Evolutionary conservation across 2,888 invertebrate species (phyloP), one percentile per base, ranked within the genome.

Genomic region (Junonia oenone): DNA sequence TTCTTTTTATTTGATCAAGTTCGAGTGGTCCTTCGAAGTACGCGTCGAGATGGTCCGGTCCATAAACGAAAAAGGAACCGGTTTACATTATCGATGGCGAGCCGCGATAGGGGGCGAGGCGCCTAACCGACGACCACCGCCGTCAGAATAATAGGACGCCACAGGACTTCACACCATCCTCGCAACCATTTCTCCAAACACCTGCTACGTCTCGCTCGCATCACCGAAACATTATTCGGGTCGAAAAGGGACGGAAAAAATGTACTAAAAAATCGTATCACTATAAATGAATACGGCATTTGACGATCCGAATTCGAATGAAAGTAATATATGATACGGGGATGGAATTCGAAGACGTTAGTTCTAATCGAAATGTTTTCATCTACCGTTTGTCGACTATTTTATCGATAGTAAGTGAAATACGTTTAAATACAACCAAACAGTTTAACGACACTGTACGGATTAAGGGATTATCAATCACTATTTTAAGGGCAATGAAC

Each of bases 131-230:
- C 83, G 83, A 81, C 85, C 87, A 80, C 84, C 84, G 86, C 83
- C 73, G 77, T 69, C 81, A 75, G 78, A 82, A 81, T 89, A 89
- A 89, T 89, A 89, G 89, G 86, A 75, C 88, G 80, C 89, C 83
- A 73, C 89, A 75, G 89, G 89, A 89, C 87, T 89, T 89, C 88
- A 89, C 89, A 89, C 89, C 82, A 83, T 73, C 69, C 65, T 58
- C 60, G 58, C 59, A 59, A 63, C 55, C 63, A 61, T 61, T 61
- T 55, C 58, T 59, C 56, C 59, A 58, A 59, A 64, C 64, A 63
- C 63, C 57, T 58, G 35, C 15, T 38, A 22, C 59, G 27, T 63
- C 59, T 57, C 66, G 49, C 58, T 51, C 58, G 14, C 54, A 45
- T 57, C 26, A 43, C 46, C 64, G 15, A 31, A 49, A 45, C 52